These are phyloP conservation scores for Ptilorrhoa leucosticta DNA, from an alignment of 2,113 vertebrate genomes.

Conservation along the genomic window DNA sequence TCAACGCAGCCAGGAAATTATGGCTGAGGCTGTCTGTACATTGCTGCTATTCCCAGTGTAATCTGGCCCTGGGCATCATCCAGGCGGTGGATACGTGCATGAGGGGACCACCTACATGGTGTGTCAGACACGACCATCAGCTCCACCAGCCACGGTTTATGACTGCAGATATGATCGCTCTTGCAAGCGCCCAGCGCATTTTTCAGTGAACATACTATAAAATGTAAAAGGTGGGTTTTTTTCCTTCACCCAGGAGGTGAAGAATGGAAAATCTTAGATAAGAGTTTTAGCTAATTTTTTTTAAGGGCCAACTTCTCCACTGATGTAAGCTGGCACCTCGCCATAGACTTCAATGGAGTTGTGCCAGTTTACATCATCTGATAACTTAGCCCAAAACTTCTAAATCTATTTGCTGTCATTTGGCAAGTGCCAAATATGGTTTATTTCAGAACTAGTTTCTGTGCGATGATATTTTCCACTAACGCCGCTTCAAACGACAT, in stretches of 20 bases:
- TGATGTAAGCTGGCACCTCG: conserved; percentile 49
- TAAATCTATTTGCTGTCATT: conserved; percentile 40
- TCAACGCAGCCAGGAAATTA: conserved; percentile 56
- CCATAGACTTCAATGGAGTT: conserved; percentile 32
- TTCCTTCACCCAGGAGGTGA: neutral
- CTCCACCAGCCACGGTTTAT: neutral
- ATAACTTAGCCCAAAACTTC: conserved; percentile 37
- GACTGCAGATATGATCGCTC: neutral
- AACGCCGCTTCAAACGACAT: neutral
- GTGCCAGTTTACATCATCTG: conserved; percentile 52
- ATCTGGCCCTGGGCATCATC: conserved; percentile 48
- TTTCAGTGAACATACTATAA: neutral
- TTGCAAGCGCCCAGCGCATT: neutral
- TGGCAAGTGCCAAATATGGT: neutral
- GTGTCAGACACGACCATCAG: neutral
- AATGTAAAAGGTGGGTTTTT: neutral
- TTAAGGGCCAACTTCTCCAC: conserved; percentile 33
- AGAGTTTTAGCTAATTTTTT: conserved; percentile 5
- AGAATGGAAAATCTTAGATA: conserved; percentile 54
- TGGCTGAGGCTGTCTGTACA: conserved; percentile 39
- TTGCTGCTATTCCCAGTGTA: conserved; percentile 18
- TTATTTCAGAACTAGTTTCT: conserved; percentile 34
- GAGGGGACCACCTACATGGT: conserved; percentile 26
- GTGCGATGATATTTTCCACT: conserved; percentile 20
- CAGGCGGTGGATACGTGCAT: neutral